Base-by-base conservation (phyloP, 1,140 invertebrate genomes). In the Phocides pigmalion region DNA sequence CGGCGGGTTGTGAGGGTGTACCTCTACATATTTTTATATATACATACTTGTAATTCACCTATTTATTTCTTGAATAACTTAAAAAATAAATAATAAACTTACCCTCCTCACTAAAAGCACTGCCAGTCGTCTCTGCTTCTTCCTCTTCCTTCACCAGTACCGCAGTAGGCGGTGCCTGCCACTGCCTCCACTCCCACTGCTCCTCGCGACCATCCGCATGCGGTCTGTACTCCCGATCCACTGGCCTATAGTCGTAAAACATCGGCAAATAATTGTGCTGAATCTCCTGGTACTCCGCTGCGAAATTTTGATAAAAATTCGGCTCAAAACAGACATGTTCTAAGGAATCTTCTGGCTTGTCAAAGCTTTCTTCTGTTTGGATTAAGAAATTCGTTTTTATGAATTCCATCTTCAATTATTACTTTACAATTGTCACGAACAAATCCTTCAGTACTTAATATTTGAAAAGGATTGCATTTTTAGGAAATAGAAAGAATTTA, bases 71-170 rank as follows among this genome's bases (percentile, higher is more conserved):
- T 22, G 5, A 22, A 22, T 22, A 5, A 22, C 20, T 22, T 5
- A 22, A 22, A 44, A 20, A 1, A 16, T 28, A 22, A 22, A 44
- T 15, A 1, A 16, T 28, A 35, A 22, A 61, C 56, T 70, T 42
- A 85, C 82, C 82, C 75, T 83, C 82, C 42, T 82, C 81, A 19
- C 76, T 75, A 59, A 78, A 62, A 46, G 58, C 47, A 4, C 53
- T 66, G 8, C 47, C 47, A 15, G 53, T 62, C 0, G 68, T 50
- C 17, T 81, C 78, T 8, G n/a, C 19, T 14, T 79, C 76, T 19
- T 59, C 47, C 37, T 84, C 82, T 41, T 82, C 79, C 37, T 88
- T 86, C 16, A 87, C 80, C 20, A 74, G 72, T 62, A 72, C 59
- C 4, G 54, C 66, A 19, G 39, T 16, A 41, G 20, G 49, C 8